A percentile compares a stretch with the other conserved stretches of the same genome.
These are phyloP conservation scores for Melanophora roralis DNA, from an alignment of 2,888 invertebrate genomes.

Conservation along the genomic window DNA sequence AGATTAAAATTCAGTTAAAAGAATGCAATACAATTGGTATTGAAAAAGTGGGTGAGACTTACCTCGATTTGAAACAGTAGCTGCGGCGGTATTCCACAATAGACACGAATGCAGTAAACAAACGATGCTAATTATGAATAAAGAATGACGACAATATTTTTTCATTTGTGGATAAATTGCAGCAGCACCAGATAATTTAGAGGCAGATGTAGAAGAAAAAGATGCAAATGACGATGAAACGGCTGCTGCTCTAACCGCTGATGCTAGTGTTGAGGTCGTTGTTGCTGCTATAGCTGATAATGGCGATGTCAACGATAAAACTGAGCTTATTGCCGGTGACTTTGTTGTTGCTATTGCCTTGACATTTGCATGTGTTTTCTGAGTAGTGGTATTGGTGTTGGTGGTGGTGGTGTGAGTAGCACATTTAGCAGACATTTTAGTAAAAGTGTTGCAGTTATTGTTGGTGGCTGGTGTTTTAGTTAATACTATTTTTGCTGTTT, in stretches of 20 bases:
- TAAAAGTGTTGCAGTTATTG: constrained; percentile 25
- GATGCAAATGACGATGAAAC: constrained; percentile 26
- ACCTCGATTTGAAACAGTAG: constrained; percentile 77
- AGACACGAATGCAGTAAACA: constrained; percentile 74
- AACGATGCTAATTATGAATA: constrained; percentile 76
- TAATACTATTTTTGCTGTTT: constrained; percentile 37
- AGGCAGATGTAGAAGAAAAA: constrained; percentile 44
- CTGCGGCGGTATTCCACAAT: constrained; percentile 71
- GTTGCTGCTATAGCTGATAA: background rate
- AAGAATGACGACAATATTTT: constrained; percentile 70
- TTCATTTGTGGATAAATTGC: constrained; percentile 70
- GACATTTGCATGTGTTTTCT: constrained; percentile 16
- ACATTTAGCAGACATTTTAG: constrained; percentile 52
- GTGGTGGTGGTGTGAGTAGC: constrained; percentile 18
- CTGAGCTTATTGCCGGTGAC: constrained; percentile 22
- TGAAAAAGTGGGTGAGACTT: constrained; percentile 65
- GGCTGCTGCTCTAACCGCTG: constrained; percentile 12
- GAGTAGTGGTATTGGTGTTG: background rate
- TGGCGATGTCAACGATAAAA: constrained; percentile 18
- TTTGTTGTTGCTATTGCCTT: background rate
- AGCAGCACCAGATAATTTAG: constrained; percentile 52
- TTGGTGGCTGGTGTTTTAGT: constrained; percentile 40
- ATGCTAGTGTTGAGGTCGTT: background rate
- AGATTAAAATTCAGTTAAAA: background rate
- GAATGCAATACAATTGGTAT: background rate